Evolutionary conservation across 2,113 vertebrate species (phyloP).

Genomic region (Parus major): DNA sequence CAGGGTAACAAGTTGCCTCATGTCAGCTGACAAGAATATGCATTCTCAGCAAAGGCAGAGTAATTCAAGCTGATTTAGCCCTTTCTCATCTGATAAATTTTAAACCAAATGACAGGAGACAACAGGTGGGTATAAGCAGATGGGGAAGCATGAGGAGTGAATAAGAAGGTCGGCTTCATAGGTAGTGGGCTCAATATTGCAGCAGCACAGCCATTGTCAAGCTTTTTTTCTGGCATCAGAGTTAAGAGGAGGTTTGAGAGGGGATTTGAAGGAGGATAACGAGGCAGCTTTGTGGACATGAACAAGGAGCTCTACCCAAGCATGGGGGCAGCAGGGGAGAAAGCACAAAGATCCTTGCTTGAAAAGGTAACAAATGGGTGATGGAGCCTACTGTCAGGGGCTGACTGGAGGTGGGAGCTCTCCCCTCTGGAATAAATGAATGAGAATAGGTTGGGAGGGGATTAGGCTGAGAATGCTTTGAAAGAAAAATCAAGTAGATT

Average conservation of each 20-base stretch:
- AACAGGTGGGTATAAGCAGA: constrained; percentile 60
- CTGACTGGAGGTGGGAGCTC: constrained; percentile 67
- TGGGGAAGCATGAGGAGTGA: constrained; percentile 27
- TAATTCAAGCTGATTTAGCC: constrained; percentile 41
- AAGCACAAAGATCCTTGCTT: constrained; percentile 68
- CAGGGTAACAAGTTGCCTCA: constrained; percentile 42
- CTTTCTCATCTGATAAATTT: constrained; percentile 42
- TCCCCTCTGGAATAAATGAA: constrained; percentile 66
- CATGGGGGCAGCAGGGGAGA: constrained; percentile 68
- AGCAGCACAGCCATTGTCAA: constrained; percentile 49
- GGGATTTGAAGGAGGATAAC: constrained; percentile 68
- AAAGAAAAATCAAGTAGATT: constrained; percentile 64
- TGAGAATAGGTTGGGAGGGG: constrained; percentile 66
- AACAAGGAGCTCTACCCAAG: constrained; percentile 67
- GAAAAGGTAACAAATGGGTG: constrained; percentile 68
- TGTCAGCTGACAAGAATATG: constrained; percentile 25
- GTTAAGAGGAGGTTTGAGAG: constrained; percentile 60
- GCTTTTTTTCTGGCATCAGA: constrained; percentile 39
- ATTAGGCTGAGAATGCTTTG: constrained; percentile 61
- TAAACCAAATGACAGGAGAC: constrained; percentile 2
- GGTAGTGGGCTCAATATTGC: constrained; percentile 44
- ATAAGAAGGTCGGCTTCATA: constrained; percentile 48
- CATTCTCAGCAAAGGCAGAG: constrained; percentile 36
- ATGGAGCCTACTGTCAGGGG: constrained; percentile 63
- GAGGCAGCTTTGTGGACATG: constrained; percentile 62